Evolutionary conservation across 2,888 invertebrate genomes (phyloP).

Genomic region (Drosophila conformis): DNA sequence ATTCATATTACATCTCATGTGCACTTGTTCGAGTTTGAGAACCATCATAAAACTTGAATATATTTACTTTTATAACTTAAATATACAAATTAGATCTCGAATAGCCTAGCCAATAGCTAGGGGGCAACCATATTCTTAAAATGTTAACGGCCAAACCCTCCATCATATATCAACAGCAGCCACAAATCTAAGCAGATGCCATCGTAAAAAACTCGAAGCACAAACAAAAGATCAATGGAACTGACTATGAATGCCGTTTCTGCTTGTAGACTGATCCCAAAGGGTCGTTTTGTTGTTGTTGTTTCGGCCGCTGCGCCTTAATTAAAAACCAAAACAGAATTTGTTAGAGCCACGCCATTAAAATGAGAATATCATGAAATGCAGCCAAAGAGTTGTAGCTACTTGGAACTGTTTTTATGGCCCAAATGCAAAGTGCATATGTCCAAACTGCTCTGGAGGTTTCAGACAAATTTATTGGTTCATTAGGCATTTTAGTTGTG

Average conservation of each 20-base stretch:
- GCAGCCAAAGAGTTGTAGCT: constrained; percentile 67
- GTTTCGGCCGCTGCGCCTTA: constrained; percentile 48
- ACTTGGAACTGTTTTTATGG: constrained; percentile 67
- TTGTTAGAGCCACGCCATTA: constrained; percentile 61
- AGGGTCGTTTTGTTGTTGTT: constrained; percentile 8
- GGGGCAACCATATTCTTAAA: constrained; percentile 15
- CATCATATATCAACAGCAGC: constrained; percentile 57
- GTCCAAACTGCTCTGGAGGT: constrained; percentile 42
- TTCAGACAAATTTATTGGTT: constrained; percentile 69
- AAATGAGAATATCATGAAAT: constrained; percentile 51
- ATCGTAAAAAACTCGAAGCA: constrained; percentile 50
- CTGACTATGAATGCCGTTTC: constrained; percentile 32
- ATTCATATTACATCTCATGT: not conserved
- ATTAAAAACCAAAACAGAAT: constrained; percentile 69
- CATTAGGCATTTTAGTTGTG: constrained; percentile 74
- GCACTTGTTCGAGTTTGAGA: not conserved
- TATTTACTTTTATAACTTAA: constrained; percentile 6
- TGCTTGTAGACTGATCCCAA: constrained; percentile 11
- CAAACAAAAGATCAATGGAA: constrained; percentile 62
- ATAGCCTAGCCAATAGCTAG: not conserved
- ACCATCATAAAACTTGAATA: not conserved
- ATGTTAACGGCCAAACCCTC: constrained; percentile 45
- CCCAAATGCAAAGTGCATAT: constrained; percentile 41
- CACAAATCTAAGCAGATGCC: constrained; percentile 51
- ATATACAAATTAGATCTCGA: constrained; percentile 6